Evolutionary conservation across 2,797 vertebrate species (phyloP), one percentile per base, ranked within the genome.

Genomic region (Tiaroga cobitis): DNA sequence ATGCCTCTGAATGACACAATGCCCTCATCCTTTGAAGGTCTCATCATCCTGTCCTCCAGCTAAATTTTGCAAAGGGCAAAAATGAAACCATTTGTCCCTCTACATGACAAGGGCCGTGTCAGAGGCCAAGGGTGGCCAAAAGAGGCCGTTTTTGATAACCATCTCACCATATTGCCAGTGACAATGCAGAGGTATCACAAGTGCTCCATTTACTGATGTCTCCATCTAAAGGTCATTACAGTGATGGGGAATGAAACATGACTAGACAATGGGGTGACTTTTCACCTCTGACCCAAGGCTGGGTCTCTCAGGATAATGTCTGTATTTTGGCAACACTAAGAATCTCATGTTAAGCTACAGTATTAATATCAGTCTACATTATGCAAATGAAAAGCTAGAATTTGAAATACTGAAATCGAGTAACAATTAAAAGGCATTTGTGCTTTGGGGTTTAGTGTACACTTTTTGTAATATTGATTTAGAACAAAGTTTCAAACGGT

Each of bases 71-170:
- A 96, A 96, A 96, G 96, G 96, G 95, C 95, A 96, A 95, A 96
- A 93, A 96, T 93, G 92, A 84, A 95, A 94, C 95, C 94, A 96
- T 95, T 94, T 87, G 94, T 94, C 94, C 94, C 95, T 94, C 93
- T 93, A 92, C 92, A 92, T 94, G 94, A 94, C 92, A 95, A 83
- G 85, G 91, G 91, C 92, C 93, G 92, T 95, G 94, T 92, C 91
- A 93, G 91, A 94, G 95, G 94, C 92, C 95, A 96, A 91, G 91
- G 92, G 90, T 89, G 88, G 91, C 92, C 93, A 90, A 92, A 93
- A 92, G 92, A 93, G 93, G 93, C 93, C 93, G 93, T 95, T 92
- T 90, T 94, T 96, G 94, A 96, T 95, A 96, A 95, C 94, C 94
- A 94, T 96, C 94, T 94, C 92, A 92, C 92, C 92, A 92, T 91